phyloP scores from a whole-genome alignment of 2,888 invertebrate genomes.

The Himalopsyche tibetana region DNA sequence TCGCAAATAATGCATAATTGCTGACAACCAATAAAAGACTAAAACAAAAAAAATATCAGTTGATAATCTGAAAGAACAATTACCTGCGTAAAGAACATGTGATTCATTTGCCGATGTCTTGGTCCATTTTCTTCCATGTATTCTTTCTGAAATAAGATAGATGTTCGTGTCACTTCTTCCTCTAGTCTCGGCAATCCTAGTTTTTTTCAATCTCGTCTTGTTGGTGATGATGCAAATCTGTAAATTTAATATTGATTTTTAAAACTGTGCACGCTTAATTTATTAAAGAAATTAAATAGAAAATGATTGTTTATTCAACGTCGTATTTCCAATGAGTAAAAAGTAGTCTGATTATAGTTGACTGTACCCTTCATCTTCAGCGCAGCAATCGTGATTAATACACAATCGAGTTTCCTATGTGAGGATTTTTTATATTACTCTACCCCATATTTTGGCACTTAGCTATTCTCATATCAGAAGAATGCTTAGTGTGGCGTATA shows the following conservation, averaged over 20 bases:
- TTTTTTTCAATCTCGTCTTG: slow-evolving; percentile 75
- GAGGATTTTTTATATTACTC: slow-evolving; percentile 8
- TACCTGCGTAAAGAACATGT: too few species aligned
- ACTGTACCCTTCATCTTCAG: background rate
- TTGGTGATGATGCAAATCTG: slow-evolving; percentile 88
- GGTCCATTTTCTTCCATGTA: too few species aligned
- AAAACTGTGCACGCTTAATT: slow-evolving; percentile 36
- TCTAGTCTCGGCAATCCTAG: slow-evolving; percentile 66
- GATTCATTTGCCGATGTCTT: too few species aligned
- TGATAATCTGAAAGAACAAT: too few species aligned
- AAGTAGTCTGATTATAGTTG: background rate
- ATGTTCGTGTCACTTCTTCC: too few species aligned
- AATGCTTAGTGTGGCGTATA: slow-evolving; percentile 52
- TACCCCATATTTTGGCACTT: slow-evolving; percentile 56
- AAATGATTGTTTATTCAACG: slow-evolving; percentile 46
- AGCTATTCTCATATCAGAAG: slow-evolving; percentile 38
- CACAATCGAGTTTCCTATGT: slow-evolving; percentile 52
- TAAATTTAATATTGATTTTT: slow-evolving; percentile 50
- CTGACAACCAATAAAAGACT: too few species aligned
- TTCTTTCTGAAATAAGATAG: too few species aligned
- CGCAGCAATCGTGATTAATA: slow-evolving; percentile 35
- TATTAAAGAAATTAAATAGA: background rate
- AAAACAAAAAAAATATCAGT: too few species aligned
- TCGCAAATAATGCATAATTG: too few species aligned
- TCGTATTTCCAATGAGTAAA: slow-evolving; percentile 54